These are phyloP conservation scores for Spisula solida DNA, from an alignment of 2,888 invertebrate species.

Conservation along the genomic window DNA sequence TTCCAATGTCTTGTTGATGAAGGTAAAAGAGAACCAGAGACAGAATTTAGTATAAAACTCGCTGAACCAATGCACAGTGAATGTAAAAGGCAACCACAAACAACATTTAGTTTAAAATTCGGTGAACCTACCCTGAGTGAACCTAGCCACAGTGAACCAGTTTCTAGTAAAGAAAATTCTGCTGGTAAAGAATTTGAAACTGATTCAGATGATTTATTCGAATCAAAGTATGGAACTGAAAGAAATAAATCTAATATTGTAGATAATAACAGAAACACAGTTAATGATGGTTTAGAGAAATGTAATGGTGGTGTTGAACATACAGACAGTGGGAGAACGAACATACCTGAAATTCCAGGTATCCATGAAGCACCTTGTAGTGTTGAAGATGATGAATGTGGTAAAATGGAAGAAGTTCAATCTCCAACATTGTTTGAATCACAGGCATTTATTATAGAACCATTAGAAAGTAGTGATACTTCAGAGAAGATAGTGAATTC, in stretches of 20 bases:
- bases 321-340: neutral
- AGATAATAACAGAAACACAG: neutral
- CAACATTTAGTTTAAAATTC: neutral
- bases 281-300: neutral
- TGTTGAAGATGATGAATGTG: neutral
- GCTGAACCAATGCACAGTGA: neutral
- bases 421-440: slow-evolving; percentile 69
- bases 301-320: neutral
- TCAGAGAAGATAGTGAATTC: neutral
- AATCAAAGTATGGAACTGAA: neutral
- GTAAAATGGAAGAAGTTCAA: slow-evolving; percentile 36
- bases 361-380: neutral
- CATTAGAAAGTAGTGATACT: neutral
- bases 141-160: no score
- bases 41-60: neutral
- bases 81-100: neutral
- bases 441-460: slow-evolving; percentile 6
- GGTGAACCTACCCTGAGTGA: no score
- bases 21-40: slow-evolving; percentile 65
- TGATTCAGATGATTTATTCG: slow-evolving; percentile 5
- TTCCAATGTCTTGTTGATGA: slow-evolving; percentile 82
- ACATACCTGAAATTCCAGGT: neutral
- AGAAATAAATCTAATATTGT: neutral
- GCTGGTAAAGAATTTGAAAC: neutral
- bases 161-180: neutral